Percentiles rank a stretch among this genome's conserved stretches.
These are phyloP conservation scores for Dasyprocta punctata DNA, from an alignment of 2,113 vertebrate species.

Conservation along the genomic window DNA sequence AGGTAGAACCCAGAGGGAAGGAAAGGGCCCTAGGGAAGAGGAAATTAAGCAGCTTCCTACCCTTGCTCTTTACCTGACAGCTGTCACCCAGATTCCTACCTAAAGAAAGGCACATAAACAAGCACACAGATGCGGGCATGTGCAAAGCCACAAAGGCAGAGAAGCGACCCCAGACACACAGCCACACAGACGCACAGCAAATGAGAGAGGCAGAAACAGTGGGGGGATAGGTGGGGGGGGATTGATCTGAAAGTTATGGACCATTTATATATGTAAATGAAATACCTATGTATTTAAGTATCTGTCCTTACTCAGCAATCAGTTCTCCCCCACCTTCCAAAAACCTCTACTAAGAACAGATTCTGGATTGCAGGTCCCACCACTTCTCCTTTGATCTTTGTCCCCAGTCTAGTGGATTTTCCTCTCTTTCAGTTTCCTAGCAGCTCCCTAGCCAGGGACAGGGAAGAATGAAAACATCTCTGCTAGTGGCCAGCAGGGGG, in stretches of 20 bases:
- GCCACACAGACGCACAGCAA: background rate
- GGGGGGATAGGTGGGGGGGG: background rate
- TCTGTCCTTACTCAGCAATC: background rate
- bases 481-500: conserved; percentile 54
- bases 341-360: background rate
- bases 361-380: background rate
- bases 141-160: background rate
- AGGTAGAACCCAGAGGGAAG: background rate
- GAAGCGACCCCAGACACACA: background rate
- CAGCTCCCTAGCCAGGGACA: background rate
- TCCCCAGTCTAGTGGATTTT: background rate
- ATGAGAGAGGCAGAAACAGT: background rate
- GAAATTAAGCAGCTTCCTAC: background rate
- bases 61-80: background rate
- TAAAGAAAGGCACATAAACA: background rate
- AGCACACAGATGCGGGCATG: background rate
- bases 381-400: background rate
- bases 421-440: background rate
- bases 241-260: background rate
- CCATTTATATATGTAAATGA: background rate
- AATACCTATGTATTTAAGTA: background rate
- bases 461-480: background rate
- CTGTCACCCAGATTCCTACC: background rate
- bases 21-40: background rate
- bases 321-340: background rate